These are phyloP conservation scores for Aptenodytes forsteri DNA, from an alignment of 2,113 vertebrate species.

Conservation along the genomic window DNA sequence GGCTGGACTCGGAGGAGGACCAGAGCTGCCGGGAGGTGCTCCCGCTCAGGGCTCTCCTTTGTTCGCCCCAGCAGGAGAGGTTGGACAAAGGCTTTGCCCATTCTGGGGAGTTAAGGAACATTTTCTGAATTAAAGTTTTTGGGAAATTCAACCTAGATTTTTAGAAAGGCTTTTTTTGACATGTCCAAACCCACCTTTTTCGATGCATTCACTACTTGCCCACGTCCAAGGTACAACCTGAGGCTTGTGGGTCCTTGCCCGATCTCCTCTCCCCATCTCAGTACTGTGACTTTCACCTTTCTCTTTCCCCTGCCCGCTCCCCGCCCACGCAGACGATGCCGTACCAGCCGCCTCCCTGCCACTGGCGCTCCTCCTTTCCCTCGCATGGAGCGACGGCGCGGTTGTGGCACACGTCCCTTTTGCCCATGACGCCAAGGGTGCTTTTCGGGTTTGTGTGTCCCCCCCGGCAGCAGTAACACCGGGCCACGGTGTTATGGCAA, in stretches of 20 bases:
- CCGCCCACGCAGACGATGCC: too few relatives aligned
- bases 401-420: fast-evolving
- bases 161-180: background rate
- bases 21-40: background rate
- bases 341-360: too few relatives aligned
- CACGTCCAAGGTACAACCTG: background rate
- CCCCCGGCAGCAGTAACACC: too few relatives aligned
- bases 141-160: background rate
- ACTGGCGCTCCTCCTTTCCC: fast-evolving
- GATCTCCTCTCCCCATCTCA: too few relatives aligned
- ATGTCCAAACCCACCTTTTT: background rate
- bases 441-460: background rate
- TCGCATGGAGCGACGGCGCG: fast-evolving
- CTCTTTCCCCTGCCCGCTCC: too few relatives aligned
- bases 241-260: background rate
- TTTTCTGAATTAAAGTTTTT: background rate
- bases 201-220: too few relatives aligned
- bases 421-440: fast-evolving
- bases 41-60: fast-evolving
- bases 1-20: fast-evolving
- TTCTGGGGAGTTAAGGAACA: background rate
- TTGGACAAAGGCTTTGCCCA: fast-evolving
- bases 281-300: fast-evolving
- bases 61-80: background rate
- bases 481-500: too few relatives aligned